A percentile compares a stretch with the other conserved stretches of the same genome.
phyloP scores from a whole-genome alignment of 1,140 invertebrate species.

The Saccostrea echinata region DNA sequence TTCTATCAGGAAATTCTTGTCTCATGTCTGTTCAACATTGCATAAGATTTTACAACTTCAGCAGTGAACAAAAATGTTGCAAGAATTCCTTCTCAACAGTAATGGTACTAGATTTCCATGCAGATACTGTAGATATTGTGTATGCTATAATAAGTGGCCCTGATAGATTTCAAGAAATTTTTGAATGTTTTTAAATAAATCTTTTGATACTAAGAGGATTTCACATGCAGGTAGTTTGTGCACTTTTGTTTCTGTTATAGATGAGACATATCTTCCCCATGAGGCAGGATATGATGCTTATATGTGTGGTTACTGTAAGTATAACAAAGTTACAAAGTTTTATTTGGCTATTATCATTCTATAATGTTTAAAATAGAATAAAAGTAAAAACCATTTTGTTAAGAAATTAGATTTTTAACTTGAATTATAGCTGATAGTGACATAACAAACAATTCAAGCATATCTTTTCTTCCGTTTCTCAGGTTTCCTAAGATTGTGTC shows the following conservation, averaged over 20 bases:
- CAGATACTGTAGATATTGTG: no score
- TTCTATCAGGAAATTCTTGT: no score
- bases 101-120: no score
- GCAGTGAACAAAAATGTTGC: no score
- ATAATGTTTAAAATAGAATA: background rate
- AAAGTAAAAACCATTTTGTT: background rate
- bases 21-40: no score
- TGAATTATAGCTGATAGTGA: no score
- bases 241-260: background rate
- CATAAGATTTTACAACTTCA: no score
- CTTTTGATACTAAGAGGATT: no score
- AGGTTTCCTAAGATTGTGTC: conserved; percentile 82
- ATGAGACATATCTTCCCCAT: conserved; percentile 80
- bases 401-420: background rate
- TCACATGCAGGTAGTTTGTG: background rate
- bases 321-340: background rate
- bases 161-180: no score
- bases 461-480: conserved; percentile 31
- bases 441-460: background rate
- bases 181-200: no score
- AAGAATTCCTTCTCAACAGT: no score
- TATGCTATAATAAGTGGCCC: no score
- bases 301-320: conserved; percentile 84
- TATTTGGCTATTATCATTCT: background rate
- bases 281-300: conserved; percentile 89